Evolutionary conservation across 2,113 vertebrate species (phyloP).

Genomic region (Onychorhynchus coronatus): DNA sequence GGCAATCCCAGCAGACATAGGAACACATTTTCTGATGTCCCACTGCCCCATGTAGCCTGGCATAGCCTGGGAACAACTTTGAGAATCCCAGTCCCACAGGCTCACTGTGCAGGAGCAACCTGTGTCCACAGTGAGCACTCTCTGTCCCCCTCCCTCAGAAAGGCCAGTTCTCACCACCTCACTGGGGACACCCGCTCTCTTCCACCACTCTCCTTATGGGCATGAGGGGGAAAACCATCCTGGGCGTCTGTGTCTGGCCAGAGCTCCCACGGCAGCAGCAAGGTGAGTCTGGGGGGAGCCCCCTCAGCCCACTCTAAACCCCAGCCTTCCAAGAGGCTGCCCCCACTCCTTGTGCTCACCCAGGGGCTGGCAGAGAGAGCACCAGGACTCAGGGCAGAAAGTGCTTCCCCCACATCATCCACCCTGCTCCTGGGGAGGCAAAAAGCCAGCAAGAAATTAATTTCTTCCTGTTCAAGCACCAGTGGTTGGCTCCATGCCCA

Average conservation of each 20-base stretch:
- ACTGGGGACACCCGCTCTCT: neutral
- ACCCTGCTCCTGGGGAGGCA: neutral
- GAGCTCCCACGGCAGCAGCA: neutral
- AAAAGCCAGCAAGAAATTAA: neutral
- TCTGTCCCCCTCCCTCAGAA: neutral
- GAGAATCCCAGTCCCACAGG: neutral
- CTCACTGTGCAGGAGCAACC: neutral
- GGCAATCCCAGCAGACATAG: neutral
- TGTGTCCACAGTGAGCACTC: fast-evolving
- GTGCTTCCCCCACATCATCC: neutral
- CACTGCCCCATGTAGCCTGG: neutral
- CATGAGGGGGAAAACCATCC: neutral
- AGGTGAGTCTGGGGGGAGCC: neutral
- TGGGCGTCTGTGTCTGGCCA: neutral
- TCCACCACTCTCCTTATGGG: neutral
- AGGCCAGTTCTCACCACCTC: neutral
- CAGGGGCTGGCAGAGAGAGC: neutral
- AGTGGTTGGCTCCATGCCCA: neutral
- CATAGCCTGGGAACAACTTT: neutral
- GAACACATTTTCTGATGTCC: neutral
- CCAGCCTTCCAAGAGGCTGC: neutral
- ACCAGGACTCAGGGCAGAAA: neutral
- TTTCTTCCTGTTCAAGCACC: neutral
- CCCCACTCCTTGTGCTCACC: neutral
- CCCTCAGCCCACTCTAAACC: neutral